These are phyloP conservation scores for Tetraneura akinire DNA, from an alignment of 1,140 invertebrate genomes.

Conservation along the genomic window DNA sequence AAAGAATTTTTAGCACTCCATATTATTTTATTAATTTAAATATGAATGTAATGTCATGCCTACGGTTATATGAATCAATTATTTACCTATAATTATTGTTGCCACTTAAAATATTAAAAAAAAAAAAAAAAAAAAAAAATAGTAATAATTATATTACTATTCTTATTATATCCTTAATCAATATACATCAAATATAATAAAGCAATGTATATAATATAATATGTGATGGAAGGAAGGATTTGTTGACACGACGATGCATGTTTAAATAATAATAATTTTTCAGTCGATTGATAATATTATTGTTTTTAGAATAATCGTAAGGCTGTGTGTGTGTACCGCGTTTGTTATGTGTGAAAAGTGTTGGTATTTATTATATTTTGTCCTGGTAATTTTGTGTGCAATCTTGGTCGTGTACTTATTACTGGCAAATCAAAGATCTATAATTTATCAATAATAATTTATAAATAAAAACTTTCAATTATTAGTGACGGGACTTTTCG, in stretches of 20 bases:
- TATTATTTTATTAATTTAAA: no score
- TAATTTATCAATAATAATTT: not conserved
- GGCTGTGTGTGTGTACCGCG: not conserved
- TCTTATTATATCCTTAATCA: no score
- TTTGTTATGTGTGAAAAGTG: not conserved
- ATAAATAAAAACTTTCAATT: not conserved
- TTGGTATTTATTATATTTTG: slow-evolving; percentile 19
- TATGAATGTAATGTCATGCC: no score
- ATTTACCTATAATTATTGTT: no score
- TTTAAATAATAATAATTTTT: not conserved
- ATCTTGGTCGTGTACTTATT: slow-evolving; percentile 42
- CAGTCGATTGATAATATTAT: not conserved
- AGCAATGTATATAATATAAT: no score
- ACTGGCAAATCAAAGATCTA: not conserved
- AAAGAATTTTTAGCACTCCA: no score
- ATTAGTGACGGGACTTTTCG: not conserved
- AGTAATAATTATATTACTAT: no score
- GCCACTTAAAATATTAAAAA: no score
- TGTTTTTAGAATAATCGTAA: not conserved
- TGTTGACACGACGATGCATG: not conserved
- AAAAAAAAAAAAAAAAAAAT: no score
- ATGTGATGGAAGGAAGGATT: not conserved
- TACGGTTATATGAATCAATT: no score
- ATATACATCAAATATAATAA: not conserved
- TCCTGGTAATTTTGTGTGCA: slow-evolving; percentile 22